These are phyloP conservation scores for Pilophorus perplexus DNA, from an alignment of 2,888 invertebrate species.

Conservation along the genomic window DNA sequence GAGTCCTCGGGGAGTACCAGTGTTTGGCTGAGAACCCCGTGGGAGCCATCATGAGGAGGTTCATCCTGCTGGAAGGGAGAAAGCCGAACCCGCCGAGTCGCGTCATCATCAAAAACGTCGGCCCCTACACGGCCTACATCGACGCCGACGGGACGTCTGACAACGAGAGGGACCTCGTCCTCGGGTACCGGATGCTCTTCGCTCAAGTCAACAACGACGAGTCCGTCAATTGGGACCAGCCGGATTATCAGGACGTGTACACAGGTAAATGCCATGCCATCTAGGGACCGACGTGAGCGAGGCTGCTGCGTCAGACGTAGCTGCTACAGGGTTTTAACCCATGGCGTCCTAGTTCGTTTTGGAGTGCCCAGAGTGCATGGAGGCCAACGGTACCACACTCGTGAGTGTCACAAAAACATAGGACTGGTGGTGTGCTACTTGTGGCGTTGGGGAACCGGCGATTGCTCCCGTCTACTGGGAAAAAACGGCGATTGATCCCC, in stretches of 20 bases:
- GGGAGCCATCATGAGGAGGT: slow-evolving; percentile 52
- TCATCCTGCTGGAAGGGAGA: slow-evolving; percentile 56
- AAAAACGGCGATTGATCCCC: no score
- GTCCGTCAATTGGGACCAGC: slow-evolving; percentile 21
- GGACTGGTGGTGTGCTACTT: no score
- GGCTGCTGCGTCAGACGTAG: no score
- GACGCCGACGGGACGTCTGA: slow-evolving; percentile 16
- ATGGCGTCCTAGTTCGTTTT: no score
- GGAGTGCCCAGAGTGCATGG: no score
- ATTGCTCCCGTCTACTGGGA: no score
- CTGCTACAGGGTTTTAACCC: no score
- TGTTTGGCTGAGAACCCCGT: slow-evolving; percentile 47
- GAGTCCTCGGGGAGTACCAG: slow-evolving; percentile 51
- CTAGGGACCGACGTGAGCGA: no score
- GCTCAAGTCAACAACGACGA: slow-evolving; percentile 4
- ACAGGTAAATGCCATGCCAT: no score
- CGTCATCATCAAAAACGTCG: slow-evolving; percentile 30
- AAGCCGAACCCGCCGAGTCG: slow-evolving; percentile 57
- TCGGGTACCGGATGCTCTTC: slow-evolving; percentile 35
- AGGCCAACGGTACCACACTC: no score
- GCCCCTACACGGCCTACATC: slow-evolving; percentile 12
- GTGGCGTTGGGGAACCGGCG: no score
- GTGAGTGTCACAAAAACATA: no score
- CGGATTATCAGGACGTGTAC: slow-evolving; percentile 35
- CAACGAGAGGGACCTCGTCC: slow-evolving; percentile 31